Base-by-base conservation (phyloP, 2,113 vertebrate genomes). In the Brachypodius melanocephalos region DNA sequence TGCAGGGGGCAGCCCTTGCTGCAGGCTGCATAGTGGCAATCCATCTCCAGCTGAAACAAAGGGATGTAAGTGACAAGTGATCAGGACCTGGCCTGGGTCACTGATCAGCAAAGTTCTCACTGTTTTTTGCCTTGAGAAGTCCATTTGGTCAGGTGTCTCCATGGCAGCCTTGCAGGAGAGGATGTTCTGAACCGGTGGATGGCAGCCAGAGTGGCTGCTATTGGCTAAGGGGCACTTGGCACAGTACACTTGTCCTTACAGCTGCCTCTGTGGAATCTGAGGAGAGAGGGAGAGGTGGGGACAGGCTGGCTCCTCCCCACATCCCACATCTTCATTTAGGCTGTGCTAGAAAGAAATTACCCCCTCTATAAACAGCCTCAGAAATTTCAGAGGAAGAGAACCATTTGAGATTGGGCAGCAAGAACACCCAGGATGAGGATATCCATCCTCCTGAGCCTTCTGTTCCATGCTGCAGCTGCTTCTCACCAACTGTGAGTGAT, bases 401-500 rank as follows among this genome's bases (percentile, higher is more conserved):
- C 31, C 28, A 11, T 18, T 83, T 88, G 59, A 88, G 40, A 65
- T 0, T 51, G 89, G 45, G 52, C 80, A 78, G 38, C 32, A 69
- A 71, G 91, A 83, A 4, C 5, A 48, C 22, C n/a, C 89, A 80
- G 8, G 82, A 97, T 97, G 94, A 83, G 88, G 79, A 81, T 4
- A 90, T 20, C 51, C 18, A 12, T 85, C 55, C 52, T 94, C 63
- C 68, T 96, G 43, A 95, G 88, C 65, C 65, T 96, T 74, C 92
- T 97, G 43, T 65, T 96, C 43, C 68, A 78, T 26, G 12, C n/a
- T 61, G 68, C 75, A 26, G 36, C 91, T 94, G 76, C 95, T 84
- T 95, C 65, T 77, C 91, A 95, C 61, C 90, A 95, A 94, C 72
- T 91, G 96, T 97, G 96, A 97, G 96, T 97, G 91, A 95, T 57